Evolutionary conservation across 2,113 vertebrate genomes (phyloP).

Genomic region (Stercorarius parasiticus): DNA sequence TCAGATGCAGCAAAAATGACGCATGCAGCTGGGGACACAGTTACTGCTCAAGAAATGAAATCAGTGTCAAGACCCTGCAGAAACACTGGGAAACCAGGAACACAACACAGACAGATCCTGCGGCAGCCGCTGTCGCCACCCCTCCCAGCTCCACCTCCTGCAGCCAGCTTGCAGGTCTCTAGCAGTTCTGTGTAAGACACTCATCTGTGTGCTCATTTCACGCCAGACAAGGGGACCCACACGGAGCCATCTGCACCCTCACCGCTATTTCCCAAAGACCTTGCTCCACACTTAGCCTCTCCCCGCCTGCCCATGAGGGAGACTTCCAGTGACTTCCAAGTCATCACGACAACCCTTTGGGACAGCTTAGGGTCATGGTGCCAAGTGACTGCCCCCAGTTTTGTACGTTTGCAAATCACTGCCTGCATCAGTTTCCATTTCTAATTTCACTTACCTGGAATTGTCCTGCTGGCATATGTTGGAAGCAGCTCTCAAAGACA

Average conservation of each 20-base stretch:
- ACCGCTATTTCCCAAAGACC: fast-evolving
- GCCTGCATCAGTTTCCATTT: background rate
- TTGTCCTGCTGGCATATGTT: fast-evolving
- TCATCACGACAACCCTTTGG: background rate
- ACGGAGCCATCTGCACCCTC: background rate
- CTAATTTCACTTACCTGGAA: background rate
- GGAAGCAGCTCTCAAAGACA: background rate
- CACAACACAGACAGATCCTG: background rate
- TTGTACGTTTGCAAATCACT: background rate
- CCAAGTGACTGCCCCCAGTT: background rate
- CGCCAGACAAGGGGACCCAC: background rate
- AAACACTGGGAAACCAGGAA: background rate
- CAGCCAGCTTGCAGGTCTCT: background rate
- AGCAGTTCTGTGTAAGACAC: background rate
- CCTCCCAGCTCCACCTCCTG: background rate
- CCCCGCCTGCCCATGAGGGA: background rate
- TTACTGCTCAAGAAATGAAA: background rate
- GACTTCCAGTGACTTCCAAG: background rate
- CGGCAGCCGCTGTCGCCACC: background rate
- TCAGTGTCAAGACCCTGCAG: background rate
- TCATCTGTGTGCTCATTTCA: fast-evolving
- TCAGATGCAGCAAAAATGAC: conserved; percentile 20
- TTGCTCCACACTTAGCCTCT: background rate
- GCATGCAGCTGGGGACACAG: background rate
- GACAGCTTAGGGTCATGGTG: fast-evolving